These are phyloP conservation scores for Neelides folsomi DNA, from an alignment of 2,888 invertebrate genomes.

Conservation along the genomic window DNA sequence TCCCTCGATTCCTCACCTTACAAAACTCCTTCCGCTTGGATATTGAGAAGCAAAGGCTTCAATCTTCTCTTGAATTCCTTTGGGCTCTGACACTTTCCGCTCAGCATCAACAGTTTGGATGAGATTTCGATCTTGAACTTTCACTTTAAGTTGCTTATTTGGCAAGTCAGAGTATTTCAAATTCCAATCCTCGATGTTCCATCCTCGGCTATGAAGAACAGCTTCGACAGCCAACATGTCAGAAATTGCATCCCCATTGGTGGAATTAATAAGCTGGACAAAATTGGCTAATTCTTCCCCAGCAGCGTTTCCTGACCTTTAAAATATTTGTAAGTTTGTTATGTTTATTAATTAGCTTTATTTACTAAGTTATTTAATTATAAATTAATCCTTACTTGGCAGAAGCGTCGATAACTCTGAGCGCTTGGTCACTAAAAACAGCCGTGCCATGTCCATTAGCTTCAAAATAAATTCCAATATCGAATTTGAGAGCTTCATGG, in stretches of 20 bases:
- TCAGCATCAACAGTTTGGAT: constrained; percentile 82
- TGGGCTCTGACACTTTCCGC: constrained; percentile 58
- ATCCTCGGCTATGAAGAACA: constrained; percentile 66
- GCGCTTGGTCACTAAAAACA: constrained; percentile 58
- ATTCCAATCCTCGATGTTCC: constrained; percentile 68
- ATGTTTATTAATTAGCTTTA: too few relatives aligned
- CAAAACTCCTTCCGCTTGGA: constrained; percentile 67
- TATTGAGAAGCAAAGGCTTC: constrained; percentile 56
- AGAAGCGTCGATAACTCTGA: constrained; percentile 40
- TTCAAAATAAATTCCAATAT: constrained; percentile 96
- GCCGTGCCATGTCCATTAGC: constrained; percentile 98
- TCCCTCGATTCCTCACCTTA: constrained; percentile 54
- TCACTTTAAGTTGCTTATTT: constrained; percentile 73
- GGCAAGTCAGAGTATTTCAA: constrained; percentile 70
- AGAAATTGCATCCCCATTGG: constrained; percentile 93
- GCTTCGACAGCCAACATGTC: constrained; percentile 89
- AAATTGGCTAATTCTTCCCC: constrained; percentile 52
- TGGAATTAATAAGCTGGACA: constrained; percentile 80
- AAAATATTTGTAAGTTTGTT: too few relatives aligned
- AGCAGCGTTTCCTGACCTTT: constrained; percentile 40
- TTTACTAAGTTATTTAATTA: too few relatives aligned
- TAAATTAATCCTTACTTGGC: constrained; percentile 12
- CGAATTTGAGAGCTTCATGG: constrained; percentile 62
- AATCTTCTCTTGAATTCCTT: constrained; percentile 68
- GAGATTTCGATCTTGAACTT: constrained; percentile 69